Percentiles rank a stretch among this genome's conserved stretches.
Conservation (phyloP, 2,797 vertebrate genomes). For the Sciurus vulgaris region DNA sequence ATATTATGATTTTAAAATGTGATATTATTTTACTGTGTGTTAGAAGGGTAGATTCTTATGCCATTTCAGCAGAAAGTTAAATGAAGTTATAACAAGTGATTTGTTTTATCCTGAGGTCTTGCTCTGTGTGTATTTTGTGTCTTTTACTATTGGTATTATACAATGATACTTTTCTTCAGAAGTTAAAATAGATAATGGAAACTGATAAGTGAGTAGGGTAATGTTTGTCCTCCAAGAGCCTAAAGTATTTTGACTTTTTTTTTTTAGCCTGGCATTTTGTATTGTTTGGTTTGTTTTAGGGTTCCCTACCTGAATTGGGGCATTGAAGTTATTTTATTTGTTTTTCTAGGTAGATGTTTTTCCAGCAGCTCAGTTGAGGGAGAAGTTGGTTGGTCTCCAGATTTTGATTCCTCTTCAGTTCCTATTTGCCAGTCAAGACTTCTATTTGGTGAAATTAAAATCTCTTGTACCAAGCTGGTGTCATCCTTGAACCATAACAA, state of each 20-base stretch:
- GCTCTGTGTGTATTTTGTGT: not conserved
- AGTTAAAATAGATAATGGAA: constrained; percentile 12
- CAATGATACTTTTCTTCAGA: constrained; percentile 5
- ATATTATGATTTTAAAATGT: constrained; percentile 63
- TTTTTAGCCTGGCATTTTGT: not conserved
- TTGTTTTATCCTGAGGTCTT: constrained; percentile 49
- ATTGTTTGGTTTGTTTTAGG: constrained; percentile 28
- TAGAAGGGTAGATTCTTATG: constrained; percentile 29
- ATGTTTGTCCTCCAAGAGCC: not conserved
- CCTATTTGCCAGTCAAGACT: not conserved
- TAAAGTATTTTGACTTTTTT: constrained; percentile 16
- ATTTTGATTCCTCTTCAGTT: constrained; percentile 36
- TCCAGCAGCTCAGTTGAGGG: not conserved
- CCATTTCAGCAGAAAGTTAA: constrained; percentile 43
- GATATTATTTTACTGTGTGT: constrained; percentile 56
- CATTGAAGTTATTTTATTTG: constrained; percentile 47
- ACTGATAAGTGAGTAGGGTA: constrained; percentile 19
- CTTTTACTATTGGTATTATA: constrained; percentile 25
- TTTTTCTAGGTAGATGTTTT: constrained; percentile 41
- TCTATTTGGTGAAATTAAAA: not conserved
- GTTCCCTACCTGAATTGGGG: not conserved
- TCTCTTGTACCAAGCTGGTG: not conserved
- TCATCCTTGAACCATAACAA: not conserved
- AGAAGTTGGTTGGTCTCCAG: not conserved
- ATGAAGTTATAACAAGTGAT: constrained; percentile 26